Conservation (phyloP, 2,797 vertebrate genomes). For the Pterois miles region DNA sequence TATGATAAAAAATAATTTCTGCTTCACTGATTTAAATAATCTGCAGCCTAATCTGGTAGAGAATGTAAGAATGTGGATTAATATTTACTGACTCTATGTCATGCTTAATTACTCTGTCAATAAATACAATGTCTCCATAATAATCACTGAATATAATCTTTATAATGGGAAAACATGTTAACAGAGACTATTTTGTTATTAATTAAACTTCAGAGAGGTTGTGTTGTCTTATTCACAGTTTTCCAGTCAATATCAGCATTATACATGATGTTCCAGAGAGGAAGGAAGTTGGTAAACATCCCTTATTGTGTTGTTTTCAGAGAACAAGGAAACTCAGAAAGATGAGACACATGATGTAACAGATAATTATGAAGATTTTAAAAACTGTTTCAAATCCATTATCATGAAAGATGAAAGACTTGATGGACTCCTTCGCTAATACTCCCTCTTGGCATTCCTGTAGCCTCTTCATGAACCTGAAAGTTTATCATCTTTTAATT, state of each 20-base stretch:
- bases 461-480: conserved; percentile 51
- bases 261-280: conserved; percentile 20
- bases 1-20: neutral
- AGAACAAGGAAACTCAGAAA: neutral
- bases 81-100: neutral
- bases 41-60: neutral
- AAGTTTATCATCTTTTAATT: conserved; percentile 26
- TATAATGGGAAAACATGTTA: neutral
- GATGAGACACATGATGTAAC: neutral
- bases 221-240: conserved; percentile 23
- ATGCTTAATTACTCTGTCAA: neutral
- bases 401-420: neutral
- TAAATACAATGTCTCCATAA: neutral
- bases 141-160: neutral
- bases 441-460: neutral
- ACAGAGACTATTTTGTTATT: conserved; percentile 27
- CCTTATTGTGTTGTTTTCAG: conserved; percentile 3
- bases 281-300: conserved; percentile 45
- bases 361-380: neutral
- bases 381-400: neutral
- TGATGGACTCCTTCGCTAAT: neutral
- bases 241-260: conserved; percentile 25
- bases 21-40: neutral
- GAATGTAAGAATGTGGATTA: neutral
- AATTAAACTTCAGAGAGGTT: neutral